phyloP scores from a whole-genome alignment of 2,113 vertebrate species.

The Ailurus styani region DNA sequence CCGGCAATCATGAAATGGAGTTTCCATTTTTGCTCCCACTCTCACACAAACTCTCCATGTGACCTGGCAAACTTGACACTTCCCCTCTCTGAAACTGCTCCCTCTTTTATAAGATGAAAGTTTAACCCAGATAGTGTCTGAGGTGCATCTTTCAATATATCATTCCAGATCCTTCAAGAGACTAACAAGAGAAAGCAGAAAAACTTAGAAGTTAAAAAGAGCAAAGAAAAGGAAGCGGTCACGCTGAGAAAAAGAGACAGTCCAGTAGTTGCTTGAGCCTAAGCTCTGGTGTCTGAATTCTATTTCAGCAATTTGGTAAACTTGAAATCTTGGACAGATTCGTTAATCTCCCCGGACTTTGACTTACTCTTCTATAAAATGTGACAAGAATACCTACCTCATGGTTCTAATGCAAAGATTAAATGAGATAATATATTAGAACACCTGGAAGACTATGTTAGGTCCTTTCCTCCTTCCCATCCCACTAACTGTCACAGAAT shows the following conservation, averaged over 20 bases:
- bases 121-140: neutral
- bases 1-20: neutral
- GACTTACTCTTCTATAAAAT: constrained; percentile 6
- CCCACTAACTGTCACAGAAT: neutral
- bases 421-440: neutral
- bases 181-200: neutral
- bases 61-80: neutral
- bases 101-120: neutral
- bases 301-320: neutral
- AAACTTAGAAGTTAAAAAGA: neutral
- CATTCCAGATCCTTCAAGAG: neutral
- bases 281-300: neutral
- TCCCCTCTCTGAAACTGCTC: neutral
- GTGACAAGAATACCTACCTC: neutral
- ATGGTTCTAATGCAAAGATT: neutral
- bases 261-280: neutral
- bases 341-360: neutral
- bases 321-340: neutral
- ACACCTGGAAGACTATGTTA: neutral
- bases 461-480: neutral
- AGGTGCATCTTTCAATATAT: neutral
- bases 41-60: neutral
- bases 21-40: neutral
- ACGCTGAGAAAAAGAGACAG: neutral
- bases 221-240: neutral